Evolutionary conservation across 2,888 invertebrate genomes (phyloP), one percentile per base, ranked within the genome.

Genomic region (Ganaspis brasiliensis): DNA sequence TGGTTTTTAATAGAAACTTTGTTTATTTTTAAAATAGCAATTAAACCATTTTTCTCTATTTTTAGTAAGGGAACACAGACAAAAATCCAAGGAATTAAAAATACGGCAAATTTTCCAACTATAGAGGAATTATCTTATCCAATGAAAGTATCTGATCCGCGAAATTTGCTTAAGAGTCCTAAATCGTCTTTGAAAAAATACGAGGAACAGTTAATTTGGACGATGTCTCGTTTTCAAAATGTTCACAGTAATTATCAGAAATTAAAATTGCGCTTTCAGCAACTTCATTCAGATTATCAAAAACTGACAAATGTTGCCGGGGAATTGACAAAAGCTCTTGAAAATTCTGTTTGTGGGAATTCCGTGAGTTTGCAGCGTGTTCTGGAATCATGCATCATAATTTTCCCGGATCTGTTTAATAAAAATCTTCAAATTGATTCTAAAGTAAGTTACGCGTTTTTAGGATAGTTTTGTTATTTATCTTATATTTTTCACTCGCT

Each of bases 311-410:
- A 92, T 84, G 91, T 95, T n/a, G 92, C 94, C 2, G 93, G 93
- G 45, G 93, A 94, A 85, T 89, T 95, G 73, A 93, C 94, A 0
- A 92, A 92, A 76, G 93, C 94, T 9, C 87, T 95, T 67, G 94
- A 94, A 87, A 91, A 92, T 79, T 93, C 94, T 3, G 93, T 93
- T 1, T 91, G 92, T 85, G 94, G 94, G 35, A 90, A 93, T 84
- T 87, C 91, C 52, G 92, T 94, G 2, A 91, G 92, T 83, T 84
- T 93, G 73, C 92, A 92, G 81, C 86, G 89, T 24, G 92, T 92
- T 56, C 86, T 93, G 16, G 91, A 91, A 76, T 91, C 92, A 73
- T 93, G 93, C 82, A 91, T 90, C 70, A 87, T 89, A 71, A 92
- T 93, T 75, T 93, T 92, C 86, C 93, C 93, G 1, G 93, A 93